Evolutionary conservation across 2,113 vertebrate genomes (phyloP), one percentile per base, ranked within the genome.

Genomic region (Neodon shergylaensis): DNA sequence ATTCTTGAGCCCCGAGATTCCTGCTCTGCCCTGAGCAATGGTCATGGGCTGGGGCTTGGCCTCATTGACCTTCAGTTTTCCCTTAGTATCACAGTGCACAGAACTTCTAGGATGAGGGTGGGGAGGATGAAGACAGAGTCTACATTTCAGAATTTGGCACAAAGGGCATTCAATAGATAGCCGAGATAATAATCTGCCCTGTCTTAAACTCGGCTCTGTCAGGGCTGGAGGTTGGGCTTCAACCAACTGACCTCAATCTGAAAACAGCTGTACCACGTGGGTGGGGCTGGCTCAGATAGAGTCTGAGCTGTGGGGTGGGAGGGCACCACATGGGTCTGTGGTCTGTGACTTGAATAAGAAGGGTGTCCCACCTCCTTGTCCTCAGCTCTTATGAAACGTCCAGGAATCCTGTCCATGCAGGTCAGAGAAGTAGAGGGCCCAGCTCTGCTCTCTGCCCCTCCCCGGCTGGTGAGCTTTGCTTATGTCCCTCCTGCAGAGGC

Each of bases 311-410:
- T 28, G 0, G 16, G 74, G 36, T 28, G 4, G 68, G 66, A 49
- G 17, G 78, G 33, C 3, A 39, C 68, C 12, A 0, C 16, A 72
- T 21, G 31, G 58, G 58, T 58, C 58, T 58, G 58, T 21, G 58
- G 24, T 1, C 68, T 78, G 7, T 47, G 19, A 3, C 3, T 54
- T 31, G 44, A 68, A 17, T 17, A 3, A 1, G 79, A 44, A 12
- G 21, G 36, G 22, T 9, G 11, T 70, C 58, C 52, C 52, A 10
- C 63, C 17, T 21, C 66, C 5, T 52, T 22, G 7, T 1, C 26
- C 13, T 10, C 5, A 1, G 0, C 68, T 26, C 44, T 21, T 1
- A 1, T 0, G 36, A 65, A 88, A n/a, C 28, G 4, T 3, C 68
- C 26, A 52, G 61, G 73, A 61, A 33, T 28, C 28, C 84, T 42